A percentile compares a stretch with the other conserved stretches of the same genome.
These are phyloP conservation scores for Hippoglossus stenolepis DNA, from an alignment of 2,113 vertebrate species.

Conservation along the genomic window DNA sequence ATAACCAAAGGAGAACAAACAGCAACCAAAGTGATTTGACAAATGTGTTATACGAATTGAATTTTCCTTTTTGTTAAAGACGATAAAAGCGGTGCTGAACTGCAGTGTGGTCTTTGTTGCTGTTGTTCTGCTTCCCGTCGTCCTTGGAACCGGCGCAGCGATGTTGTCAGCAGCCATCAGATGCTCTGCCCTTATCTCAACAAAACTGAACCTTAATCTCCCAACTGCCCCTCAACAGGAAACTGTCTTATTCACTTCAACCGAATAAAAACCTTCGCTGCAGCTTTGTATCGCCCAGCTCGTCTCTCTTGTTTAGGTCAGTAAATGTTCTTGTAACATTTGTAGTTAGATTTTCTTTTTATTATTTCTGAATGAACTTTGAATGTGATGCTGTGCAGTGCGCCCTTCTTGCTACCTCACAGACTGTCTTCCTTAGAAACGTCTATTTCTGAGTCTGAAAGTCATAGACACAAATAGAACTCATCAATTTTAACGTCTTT, in stretches of 20 bases:
- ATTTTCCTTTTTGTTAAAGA: neutral
- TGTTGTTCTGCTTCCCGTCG: neutral
- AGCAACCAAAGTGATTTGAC: neutral
- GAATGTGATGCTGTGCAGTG: too few relatives aligned
- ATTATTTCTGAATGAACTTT: neutral
- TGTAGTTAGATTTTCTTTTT: neutral
- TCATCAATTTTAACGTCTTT: too few relatives aligned
- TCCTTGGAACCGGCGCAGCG: neutral
- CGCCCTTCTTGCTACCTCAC: too few relatives aligned
- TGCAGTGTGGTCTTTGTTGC: neutral
- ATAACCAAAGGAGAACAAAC: neutral
- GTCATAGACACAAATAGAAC: too few relatives aligned
- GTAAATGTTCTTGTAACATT: neutral
- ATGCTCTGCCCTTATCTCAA: slow-evolving; percentile 19
- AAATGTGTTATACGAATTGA: neutral
- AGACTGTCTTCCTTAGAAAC: too few relatives aligned
- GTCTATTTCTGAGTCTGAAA: too few relatives aligned
- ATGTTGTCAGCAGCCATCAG: slow-evolving; percentile 19
- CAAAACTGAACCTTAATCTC: slow-evolving; percentile 22
- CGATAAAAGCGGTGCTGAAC: neutral
- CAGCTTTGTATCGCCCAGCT: neutral
- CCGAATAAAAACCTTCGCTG: neutral
- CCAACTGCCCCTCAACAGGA: slow-evolving; percentile 18
- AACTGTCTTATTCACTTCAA: slow-evolving; percentile 14
- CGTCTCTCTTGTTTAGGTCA: neutral